Evolutionary conservation across 2,113 vertebrate genomes (phyloP).

Genomic region (Diphyllodes magnificus): DNA sequence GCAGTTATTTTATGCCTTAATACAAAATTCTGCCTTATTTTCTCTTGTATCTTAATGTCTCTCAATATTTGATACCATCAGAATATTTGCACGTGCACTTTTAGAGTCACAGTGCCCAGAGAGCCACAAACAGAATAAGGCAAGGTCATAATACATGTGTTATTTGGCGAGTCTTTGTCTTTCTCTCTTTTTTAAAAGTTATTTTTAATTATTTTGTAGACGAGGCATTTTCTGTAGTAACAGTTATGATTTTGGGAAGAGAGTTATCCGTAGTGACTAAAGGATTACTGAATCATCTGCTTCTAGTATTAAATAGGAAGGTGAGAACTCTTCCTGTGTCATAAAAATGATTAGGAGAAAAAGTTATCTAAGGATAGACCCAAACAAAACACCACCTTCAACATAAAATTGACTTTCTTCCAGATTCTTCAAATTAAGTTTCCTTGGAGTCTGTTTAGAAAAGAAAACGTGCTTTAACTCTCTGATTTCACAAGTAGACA

Average conservation of each 20-base stretch:
- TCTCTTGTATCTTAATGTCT: background rate
- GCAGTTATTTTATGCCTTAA: background rate
- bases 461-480: background rate
- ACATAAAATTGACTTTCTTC: background rate
- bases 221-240: background rate
- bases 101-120: background rate
- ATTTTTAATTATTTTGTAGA: background rate
- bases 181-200: background rate
- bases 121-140: background rate
- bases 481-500: background rate
- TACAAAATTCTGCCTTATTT: background rate
- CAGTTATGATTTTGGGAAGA: background rate
- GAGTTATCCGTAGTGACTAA: background rate
- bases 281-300: background rate
- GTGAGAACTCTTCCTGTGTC: background rate
- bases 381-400: background rate
- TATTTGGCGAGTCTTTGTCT: background rate
- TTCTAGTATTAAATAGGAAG: background rate
- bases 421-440: background rate
- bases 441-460: background rate
- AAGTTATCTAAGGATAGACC: background rate
- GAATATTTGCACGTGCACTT: background rate
- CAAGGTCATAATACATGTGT: background rate
- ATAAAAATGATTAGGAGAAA: background rate
- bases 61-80: background rate